Conservation (phyloP, 1,140 invertebrate species). For the Zaprionus nigranus region DNA sequence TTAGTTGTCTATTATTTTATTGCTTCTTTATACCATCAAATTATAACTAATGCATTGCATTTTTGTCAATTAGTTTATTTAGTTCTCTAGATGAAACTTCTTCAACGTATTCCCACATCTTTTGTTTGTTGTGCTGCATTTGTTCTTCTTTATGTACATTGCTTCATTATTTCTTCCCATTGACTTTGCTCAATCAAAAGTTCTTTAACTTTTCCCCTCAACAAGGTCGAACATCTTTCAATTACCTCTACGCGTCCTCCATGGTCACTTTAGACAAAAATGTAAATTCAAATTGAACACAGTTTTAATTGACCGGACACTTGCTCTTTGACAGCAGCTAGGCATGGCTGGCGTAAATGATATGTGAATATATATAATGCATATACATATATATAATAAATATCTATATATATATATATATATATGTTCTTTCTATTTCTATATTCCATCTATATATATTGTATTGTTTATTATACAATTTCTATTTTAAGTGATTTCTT, state of each 20-base stretch:
- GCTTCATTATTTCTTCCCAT: background rate
- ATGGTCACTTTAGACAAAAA: background rate
- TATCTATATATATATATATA: background rate
- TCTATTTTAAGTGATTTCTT: constrained; percentile 6
- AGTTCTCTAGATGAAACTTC: too few species aligned
- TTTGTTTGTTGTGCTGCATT: background rate
- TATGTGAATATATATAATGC: background rate
- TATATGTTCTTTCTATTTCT: background rate
- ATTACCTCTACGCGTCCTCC: background rate
- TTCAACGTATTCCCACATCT: background rate
- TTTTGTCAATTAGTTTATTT: too few species aligned
- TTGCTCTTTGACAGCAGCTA: background rate
- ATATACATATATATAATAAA: background rate
- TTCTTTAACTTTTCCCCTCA: background rate
- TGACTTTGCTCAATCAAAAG: background rate
- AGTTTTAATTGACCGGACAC: background rate
- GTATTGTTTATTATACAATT: background rate
- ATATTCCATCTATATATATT: background rate
- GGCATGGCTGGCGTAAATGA: background rate
- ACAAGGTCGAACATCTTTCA: background rate
- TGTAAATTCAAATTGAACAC: background rate
- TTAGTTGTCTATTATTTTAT: too few species aligned
- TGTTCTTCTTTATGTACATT: background rate
- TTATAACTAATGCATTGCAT: too few species aligned
- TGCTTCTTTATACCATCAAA: too few species aligned